Conservation (phyloP, 2,113 vertebrate species). For the Albula goreensis region DNA sequence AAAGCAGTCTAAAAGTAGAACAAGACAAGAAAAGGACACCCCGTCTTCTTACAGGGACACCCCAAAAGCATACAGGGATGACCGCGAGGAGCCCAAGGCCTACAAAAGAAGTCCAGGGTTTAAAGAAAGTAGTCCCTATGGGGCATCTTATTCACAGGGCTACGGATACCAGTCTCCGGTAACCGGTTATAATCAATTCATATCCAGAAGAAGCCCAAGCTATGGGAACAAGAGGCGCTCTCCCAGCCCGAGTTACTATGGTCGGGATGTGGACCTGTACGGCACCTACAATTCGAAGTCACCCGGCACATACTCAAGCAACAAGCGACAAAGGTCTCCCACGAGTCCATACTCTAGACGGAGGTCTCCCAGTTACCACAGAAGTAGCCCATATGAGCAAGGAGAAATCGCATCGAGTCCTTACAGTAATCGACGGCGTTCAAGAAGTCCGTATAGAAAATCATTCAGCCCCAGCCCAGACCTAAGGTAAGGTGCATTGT, state of each 20-base stretch:
- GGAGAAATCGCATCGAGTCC: slow-evolving; percentile 83
- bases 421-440: slow-evolving; percentile 79
- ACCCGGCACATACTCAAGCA: slow-evolving; percentile 72
- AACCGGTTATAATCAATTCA: slow-evolving; percentile 58
- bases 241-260: slow-evolving; percentile 65
- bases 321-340: slow-evolving; percentile 73
- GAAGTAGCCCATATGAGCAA: slow-evolving; percentile 86
- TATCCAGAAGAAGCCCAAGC: slow-evolving; percentile 67
- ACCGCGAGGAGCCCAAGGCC: slow-evolving; percentile 81
- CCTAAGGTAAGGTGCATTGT: slow-evolving; percentile 67
- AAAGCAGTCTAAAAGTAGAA: slow-evolving; percentile 65
- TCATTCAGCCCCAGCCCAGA: slow-evolving; percentile 77
- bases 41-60: slow-evolving; percentile 87
- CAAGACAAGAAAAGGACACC: slow-evolving; percentile 78
- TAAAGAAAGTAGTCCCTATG: slow-evolving; percentile 72
- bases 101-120: slow-evolving; percentile 78
- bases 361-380: slow-evolving; percentile 86
- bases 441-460: slow-evolving; percentile 86
- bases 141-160: slow-evolving; percentile 55
- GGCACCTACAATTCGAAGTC: slow-evolving; percentile 72
- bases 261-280: slow-evolving; percentile 63
- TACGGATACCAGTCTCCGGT: slow-evolving; percentile 72
- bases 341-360: slow-evolving; percentile 80
- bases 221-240: slow-evolving; percentile 67
- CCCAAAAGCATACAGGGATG: slow-evolving; percentile 89